phyloP scores from a whole-genome alignment of 2,888 invertebrate species.

The Ophonus ardosiacus region DNA sequence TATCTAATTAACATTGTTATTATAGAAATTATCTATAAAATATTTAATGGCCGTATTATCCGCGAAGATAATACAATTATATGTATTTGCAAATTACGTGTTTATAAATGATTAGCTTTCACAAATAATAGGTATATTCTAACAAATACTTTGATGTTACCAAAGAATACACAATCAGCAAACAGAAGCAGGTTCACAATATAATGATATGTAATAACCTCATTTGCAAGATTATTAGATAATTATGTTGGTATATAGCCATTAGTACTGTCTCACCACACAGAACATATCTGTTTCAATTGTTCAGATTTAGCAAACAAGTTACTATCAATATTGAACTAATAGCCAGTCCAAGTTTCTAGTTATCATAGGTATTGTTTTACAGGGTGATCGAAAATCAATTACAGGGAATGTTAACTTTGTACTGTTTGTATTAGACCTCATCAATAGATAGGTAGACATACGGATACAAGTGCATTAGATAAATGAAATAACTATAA shows the following conservation, averaged over 20 bases:
- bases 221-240: not conserved
- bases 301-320: slow-evolving; percentile 18
- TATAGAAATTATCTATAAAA: not conserved
- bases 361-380: not conserved
- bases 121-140: not conserved
- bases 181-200: not conserved
- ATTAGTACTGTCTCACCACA: not conserved
- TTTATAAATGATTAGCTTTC: not conserved
- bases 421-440: not conserved
- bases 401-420: not conserved
- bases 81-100: not conserved
- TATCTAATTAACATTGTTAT: not conserved
- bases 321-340: not conserved
- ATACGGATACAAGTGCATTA: not conserved
- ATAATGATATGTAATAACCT: not conserved
- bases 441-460: not conserved
- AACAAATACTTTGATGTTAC: not conserved
- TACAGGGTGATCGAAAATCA: not conserved
- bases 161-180: not conserved
- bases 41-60: not conserved
- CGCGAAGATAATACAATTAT: not conserved
- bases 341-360: not conserved
- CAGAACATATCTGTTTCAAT: not conserved
- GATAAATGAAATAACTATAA: not conserved
- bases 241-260: not conserved